These are phyloP conservation scores for Thripadectes ignobilis DNA, from an alignment of 2,797 vertebrate genomes.

Conservation along the genomic window DNA sequence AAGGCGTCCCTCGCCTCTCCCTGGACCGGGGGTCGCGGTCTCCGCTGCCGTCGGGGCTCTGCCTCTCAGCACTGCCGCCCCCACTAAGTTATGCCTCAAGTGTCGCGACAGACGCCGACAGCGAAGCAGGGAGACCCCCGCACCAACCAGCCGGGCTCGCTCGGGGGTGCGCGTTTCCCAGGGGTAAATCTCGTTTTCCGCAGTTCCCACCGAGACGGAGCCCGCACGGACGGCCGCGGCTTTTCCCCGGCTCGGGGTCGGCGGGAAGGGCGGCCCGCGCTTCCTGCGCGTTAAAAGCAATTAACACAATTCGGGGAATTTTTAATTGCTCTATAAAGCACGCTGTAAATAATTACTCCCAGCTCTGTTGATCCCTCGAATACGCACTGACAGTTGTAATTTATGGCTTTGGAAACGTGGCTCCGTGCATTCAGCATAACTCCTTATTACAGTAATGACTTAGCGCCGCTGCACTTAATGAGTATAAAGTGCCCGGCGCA, in stretches of 20 bases:
- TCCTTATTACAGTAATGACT: slow-evolving; percentile 78
- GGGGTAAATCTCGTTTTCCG: neutral
- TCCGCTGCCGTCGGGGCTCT: neutral
- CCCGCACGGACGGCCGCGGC: neutral
- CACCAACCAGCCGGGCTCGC: neutral
- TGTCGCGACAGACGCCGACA: neutral
- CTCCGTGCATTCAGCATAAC: slow-evolving; percentile 72
- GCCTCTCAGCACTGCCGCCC: neutral
- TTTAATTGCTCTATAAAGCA: slow-evolving; percentile 80
- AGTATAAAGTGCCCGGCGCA: slow-evolving; percentile 69
- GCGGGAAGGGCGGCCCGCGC: slow-evolving; percentile 23
- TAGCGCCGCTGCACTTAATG: slow-evolving; percentile 73
- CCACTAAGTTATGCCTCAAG: fast-evolving
- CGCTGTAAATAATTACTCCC: slow-evolving; percentile 77
- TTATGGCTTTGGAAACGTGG: slow-evolving; percentile 73
- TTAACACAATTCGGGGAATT: slow-evolving; percentile 77
- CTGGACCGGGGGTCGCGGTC: fast-evolving
- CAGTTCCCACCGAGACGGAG: neutral
- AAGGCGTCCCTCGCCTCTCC: too few species aligned
- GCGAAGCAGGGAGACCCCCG: neutral
- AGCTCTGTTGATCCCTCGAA: slow-evolving; percentile 74
- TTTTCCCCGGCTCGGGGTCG: slow-evolving; percentile 6
- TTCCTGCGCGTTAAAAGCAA: slow-evolving; percentile 66
- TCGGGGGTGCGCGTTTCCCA: neutral
- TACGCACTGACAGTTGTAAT: slow-evolving; percentile 76